These are phyloP conservation scores for Fringilla coelebs DNA, from an alignment of 2,797 vertebrate genomes.

Conservation along the genomic window DNA sequence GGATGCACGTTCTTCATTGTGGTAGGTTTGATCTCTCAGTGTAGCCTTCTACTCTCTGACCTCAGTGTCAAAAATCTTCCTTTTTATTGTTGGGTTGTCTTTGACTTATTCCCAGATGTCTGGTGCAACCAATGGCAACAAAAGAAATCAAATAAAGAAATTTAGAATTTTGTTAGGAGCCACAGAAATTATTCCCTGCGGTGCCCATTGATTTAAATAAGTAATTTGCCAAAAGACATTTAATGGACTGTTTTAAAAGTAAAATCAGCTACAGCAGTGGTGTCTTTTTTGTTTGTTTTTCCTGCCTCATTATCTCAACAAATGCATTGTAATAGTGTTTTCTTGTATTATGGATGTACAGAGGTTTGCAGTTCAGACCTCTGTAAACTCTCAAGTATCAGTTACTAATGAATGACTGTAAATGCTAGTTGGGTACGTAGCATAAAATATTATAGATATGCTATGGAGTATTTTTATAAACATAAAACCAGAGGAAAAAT, in stretches of 20 bases:
- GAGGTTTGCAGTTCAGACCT: neutral
- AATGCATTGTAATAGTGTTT: neutral
- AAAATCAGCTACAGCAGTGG: neutral
- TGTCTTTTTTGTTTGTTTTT: neutral
- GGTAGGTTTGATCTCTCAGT: neutral
- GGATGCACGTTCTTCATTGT: neutral
- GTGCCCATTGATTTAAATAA: neutral
- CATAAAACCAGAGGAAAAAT: neutral
- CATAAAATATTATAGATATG: neutral
- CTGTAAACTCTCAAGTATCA: neutral
- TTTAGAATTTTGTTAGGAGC: neutral
- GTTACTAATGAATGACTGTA: neutral
- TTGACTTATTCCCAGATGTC: neutral
- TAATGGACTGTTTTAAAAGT: constrained; percentile 46
- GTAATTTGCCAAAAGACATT: constrained; percentile 36
- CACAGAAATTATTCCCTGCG: neutral
- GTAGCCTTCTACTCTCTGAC: constrained; percentile 8
- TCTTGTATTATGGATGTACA: neutral
- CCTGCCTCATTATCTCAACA: neutral
- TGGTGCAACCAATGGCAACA: neutral
- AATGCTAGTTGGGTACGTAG: neutral
- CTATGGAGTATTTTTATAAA: neutral
- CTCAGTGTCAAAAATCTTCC: neutral
- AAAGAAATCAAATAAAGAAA: constrained; percentile 39
- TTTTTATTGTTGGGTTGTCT: neutral